phyloP scores from a whole-genome alignment of 2,888 invertebrate genomes.

The Acrobasis consociella region DNA sequence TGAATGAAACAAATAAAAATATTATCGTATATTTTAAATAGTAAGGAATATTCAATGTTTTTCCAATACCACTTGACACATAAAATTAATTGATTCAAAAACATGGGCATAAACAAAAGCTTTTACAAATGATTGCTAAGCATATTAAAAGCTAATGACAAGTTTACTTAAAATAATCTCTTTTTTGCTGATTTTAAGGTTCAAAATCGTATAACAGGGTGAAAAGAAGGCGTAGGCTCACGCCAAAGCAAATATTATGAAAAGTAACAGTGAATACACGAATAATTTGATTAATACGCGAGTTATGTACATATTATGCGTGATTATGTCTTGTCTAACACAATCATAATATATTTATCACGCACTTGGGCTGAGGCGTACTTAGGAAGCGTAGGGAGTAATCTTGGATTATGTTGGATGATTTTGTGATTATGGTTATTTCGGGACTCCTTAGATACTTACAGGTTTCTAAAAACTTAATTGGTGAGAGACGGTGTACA shows the following conservation, averaged over 20 bases:
- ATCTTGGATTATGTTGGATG: not conserved
- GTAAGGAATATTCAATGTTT: no score
- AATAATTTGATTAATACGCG: constrained; percentile 42
- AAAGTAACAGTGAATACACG: constrained; percentile 28
- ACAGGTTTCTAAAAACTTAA: no score
- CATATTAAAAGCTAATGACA: not conserved
- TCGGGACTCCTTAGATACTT: no score
- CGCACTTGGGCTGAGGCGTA: not conserved
- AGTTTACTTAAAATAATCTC: not conserved
- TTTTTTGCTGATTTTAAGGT: not conserved
- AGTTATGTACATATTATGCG: constrained; percentile 31
- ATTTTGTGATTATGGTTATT: no score
- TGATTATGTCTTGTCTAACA: constrained; percentile 31
- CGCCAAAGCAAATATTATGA: constrained; percentile 33
- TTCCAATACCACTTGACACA: no score
- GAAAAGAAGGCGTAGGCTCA: not conserved
- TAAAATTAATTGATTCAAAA: no score
- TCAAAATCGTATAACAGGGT: not conserved
- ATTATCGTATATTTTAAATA: no score
- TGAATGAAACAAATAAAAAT: no score
- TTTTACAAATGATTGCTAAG: not conserved
- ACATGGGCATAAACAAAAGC: not conserved
- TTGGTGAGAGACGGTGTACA: no score
- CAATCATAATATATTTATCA: constrained; percentile 21
- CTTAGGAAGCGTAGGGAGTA: not conserved